phyloP scores from a whole-genome alignment of 2,113 vertebrate genomes.

The Thunnus thynnus region DNA sequence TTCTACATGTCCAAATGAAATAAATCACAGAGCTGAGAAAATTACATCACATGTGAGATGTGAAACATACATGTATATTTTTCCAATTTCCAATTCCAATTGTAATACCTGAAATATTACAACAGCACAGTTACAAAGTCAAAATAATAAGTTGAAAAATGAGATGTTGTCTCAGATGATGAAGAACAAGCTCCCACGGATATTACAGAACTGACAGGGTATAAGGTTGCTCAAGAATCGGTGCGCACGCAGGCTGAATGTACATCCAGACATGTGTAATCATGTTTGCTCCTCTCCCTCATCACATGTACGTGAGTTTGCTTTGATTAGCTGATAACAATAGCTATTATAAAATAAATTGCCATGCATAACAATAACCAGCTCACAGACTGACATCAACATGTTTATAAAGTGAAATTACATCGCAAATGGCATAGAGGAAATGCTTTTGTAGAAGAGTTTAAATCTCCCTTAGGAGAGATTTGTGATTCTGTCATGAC shows the following conservation, averaged over 20 bases:
- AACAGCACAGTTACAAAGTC: neutral
- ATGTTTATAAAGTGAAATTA: slow-evolving; percentile 23
- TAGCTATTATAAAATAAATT: slow-evolving; percentile 52
- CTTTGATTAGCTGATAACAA: slow-evolving; percentile 49
- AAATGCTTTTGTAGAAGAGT: neutral
- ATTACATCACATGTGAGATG: neutral
- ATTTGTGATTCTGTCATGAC: neutral
- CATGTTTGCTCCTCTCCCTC: slow-evolving; percentile 27
- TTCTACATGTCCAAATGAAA: neutral
- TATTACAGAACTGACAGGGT: slow-evolving; percentile 4
- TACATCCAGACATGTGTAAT: slow-evolving; percentile 35
- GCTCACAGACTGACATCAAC: neutral
- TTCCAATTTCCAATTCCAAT: slow-evolving; percentile 30
- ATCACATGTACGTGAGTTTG: slow-evolving; percentile 38
- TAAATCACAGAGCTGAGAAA: neutral
- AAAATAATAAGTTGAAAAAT: neutral
- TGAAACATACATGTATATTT: too few species aligned
- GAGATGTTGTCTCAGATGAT: slow-evolving; percentile 1
- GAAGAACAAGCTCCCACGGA: neutral
- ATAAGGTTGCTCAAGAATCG: neutral
- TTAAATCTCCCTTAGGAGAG: neutral
- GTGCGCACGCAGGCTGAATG: slow-evolving; percentile 30
- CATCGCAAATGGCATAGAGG: neutral
- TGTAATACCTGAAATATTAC: neutral
- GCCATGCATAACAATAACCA: slow-evolving; percentile 36